Conservation (phyloP, 2,797 vertebrate species). For the Neosalanx taihuensis region DNA sequence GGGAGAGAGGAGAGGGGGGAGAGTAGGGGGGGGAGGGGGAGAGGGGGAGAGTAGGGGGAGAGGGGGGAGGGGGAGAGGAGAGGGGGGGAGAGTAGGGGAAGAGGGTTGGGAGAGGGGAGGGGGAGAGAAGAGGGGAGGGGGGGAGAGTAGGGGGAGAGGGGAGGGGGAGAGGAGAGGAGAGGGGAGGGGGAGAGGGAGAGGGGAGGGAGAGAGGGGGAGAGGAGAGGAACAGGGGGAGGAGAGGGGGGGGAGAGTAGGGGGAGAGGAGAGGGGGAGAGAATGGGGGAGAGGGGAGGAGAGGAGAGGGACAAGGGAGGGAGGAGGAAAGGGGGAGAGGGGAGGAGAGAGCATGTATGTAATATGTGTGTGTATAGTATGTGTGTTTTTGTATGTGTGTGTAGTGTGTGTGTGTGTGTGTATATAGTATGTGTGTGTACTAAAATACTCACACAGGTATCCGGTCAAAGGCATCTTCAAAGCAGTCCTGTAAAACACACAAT, state of each 20-base stretch:
- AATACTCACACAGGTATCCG: conserved; percentile 61
- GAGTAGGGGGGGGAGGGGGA: not conserved
- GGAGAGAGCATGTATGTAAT: not conserved
- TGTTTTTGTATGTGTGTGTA: conserved; percentile 10
- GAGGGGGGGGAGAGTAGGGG: not conserved
- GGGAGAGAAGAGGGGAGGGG: not conserved
- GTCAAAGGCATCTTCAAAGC: conserved; percentile 67
- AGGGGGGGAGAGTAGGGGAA: not conserved
- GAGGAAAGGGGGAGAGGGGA: not conserved
- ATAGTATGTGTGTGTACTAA: conserved; percentile 2
- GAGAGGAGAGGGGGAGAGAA: not conserved
- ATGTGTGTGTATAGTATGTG: not conserved
- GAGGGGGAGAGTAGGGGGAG: not conserved
- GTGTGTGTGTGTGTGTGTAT: conserved; percentile 21
- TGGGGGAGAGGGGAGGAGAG: not conserved
- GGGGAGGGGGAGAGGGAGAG: not conserved
- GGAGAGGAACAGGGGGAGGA: not conserved
- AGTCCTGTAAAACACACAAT: conserved; percentile 53
- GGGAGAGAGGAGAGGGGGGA: not conserved
- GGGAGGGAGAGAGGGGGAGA: not conserved
- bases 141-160: not conserved
- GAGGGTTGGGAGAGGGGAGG: too few species aligned
- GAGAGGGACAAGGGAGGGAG: not conserved
- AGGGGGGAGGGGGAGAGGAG: not conserved
- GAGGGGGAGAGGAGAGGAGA: not conserved